phyloP scores from a whole-genome alignment of 2,113 vertebrate species.

The Lonchura striata region DNA sequence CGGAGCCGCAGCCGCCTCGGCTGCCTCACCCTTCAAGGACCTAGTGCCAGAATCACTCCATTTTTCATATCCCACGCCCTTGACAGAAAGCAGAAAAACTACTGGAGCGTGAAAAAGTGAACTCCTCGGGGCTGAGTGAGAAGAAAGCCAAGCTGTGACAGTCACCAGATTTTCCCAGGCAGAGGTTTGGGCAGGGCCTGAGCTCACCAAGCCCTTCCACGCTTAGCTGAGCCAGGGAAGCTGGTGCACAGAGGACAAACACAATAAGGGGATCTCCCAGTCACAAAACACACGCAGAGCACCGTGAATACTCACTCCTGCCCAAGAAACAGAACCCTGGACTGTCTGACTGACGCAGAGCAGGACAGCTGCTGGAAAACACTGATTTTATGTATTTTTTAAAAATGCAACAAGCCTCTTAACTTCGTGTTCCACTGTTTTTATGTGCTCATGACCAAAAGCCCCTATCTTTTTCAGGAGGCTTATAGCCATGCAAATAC shows the following conservation, averaged over 20 bases:
- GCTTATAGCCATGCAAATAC: neutral
- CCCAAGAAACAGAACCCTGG: neutral
- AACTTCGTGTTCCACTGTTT: neutral
- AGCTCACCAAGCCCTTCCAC: neutral
- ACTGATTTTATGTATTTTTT: neutral
- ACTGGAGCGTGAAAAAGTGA: accelerated
- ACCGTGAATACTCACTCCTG: neutral
- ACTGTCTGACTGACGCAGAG: neutral
- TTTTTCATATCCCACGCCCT: neutral
- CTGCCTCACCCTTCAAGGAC: accelerated
- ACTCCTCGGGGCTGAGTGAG: neutral
- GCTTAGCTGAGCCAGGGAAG: neutral
- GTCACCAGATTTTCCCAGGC: neutral
- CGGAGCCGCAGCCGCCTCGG: accelerated
- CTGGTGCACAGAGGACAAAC: no score
- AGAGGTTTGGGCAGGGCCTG: neutral
- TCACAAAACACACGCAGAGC: accelerated
- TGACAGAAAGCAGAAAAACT: neutral
- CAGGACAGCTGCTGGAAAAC: neutral
- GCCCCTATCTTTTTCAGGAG: neutral
- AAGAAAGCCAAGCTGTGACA: neutral
- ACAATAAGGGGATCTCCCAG: neutral
- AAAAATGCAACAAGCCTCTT: neutral
- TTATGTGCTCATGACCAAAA: neutral
- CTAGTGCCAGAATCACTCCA: accelerated